A percentile compares a stretch with the other conserved stretches of the same genome.
Conservation (phyloP, 2,797 vertebrate genomes). For the Philypnodon macrostomus region DNA sequence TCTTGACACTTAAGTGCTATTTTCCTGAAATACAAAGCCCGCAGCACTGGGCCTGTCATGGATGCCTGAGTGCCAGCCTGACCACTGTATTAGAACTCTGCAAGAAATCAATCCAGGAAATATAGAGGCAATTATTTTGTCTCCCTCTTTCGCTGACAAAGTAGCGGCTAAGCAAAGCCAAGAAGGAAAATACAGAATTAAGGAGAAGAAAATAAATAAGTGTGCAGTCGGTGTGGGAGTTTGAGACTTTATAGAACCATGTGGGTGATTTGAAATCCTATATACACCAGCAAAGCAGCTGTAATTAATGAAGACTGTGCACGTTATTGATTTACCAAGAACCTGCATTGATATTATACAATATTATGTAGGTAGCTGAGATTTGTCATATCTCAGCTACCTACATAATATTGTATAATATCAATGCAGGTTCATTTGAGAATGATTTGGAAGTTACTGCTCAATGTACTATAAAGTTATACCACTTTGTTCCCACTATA, state of each 20-base stretch:
- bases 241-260: constrained; percentile 38
- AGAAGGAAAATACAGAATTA: constrained; percentile 68
- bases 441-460: not conserved
- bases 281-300: constrained; percentile 37
- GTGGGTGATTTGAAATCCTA: constrained; percentile 47
- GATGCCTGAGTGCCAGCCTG: constrained; percentile 59
- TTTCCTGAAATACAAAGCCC: constrained; percentile 47
- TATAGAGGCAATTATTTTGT: constrained; percentile 83
- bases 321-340: constrained; percentile 51
- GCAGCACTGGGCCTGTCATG: constrained; percentile 52
- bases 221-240: constrained; percentile 36
- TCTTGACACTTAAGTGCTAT: constrained; percentile 30
- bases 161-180: constrained; percentile 65
- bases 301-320: constrained; percentile 61
- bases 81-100: constrained; percentile 74
- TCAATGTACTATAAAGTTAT: constrained; percentile 5
- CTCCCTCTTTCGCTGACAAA: constrained; percentile 77
- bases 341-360: constrained; percentile 21
- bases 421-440: constrained; percentile 21
- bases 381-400: not conserved
- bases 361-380: constrained; percentile 4
- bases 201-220: constrained; percentile 58
- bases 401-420: constrained; percentile 20
- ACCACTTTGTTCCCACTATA: not conserved
- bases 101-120: constrained; percentile 80